Evolutionary conservation across 2,113 vertebrate species (phyloP).

Genomic region (Trematomus loennbergii): DNA sequence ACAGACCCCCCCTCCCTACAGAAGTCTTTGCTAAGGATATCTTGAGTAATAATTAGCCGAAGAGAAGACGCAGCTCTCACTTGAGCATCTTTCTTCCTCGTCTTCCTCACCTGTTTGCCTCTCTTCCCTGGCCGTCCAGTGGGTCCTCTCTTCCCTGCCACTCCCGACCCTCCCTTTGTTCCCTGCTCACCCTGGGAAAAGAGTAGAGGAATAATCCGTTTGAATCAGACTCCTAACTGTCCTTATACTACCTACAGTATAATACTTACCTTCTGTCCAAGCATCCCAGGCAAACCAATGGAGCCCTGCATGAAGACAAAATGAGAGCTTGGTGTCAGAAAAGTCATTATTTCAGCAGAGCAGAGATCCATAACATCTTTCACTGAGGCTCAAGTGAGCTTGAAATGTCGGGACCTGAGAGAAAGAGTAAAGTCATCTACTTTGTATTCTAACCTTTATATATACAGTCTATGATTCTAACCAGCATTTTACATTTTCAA

Average conservation of each 20-base stretch:
- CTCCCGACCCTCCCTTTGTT: slow-evolving; percentile 72
- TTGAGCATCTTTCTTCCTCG: background rate
- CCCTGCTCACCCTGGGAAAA: slow-evolving; percentile 74
- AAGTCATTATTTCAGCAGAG: slow-evolving; percentile 21
- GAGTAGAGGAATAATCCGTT: slow-evolving; percentile 3
- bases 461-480: no score
- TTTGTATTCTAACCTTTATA: no score
- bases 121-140: slow-evolving; percentile 79
- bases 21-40: slow-evolving; percentile 26
- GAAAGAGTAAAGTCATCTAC: background rate
- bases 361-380: background rate
- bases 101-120: slow-evolving; percentile 75
- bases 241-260: background rate
- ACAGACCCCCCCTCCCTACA: background rate
- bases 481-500: background rate
- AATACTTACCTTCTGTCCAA: slow-evolving; percentile 76
- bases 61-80: background rate
- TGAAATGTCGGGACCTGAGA: slow-evolving; percentile 10
- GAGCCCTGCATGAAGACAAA: slow-evolving; percentile 63
- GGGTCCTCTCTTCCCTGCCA: slow-evolving; percentile 77
- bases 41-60: slow-evolving; percentile 1
- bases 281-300: slow-evolving; percentile 77
- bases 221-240: background rate
- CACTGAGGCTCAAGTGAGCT: slow-evolving; percentile 10
- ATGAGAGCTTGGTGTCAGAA: slow-evolving; percentile 6